A percentile compares a stretch with the other conserved stretches of the same genome.
Conservation (phyloP, 2,113 vertebrate genomes). For the Lichenostomus cassidix region DNA sequence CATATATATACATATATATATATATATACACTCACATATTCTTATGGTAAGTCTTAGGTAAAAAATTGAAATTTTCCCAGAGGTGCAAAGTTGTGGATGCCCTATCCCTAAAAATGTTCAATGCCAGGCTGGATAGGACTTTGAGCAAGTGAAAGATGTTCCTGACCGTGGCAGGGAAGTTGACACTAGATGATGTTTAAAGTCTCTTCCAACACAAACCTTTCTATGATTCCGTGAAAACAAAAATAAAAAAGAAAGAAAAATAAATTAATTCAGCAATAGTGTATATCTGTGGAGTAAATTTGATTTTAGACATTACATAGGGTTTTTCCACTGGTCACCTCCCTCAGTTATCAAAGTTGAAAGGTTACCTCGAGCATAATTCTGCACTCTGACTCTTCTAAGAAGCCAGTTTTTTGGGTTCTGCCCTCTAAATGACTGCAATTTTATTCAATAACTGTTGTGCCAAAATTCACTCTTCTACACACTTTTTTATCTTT, state of each 20-base stretch:
- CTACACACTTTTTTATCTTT: not conserved
- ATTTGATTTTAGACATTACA: not conserved
- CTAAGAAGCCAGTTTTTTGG: not conserved
- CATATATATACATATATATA: not conserved
- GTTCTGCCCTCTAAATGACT: not conserved
- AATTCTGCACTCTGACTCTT: not conserved
- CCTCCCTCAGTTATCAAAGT: not conserved
- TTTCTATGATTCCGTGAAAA: not conserved
- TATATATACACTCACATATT: not conserved
- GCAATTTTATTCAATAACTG: not conserved
- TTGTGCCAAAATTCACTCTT: not conserved
- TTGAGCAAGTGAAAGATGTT: not conserved
- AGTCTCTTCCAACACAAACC: not conserved
- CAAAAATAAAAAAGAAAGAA: accelerated
- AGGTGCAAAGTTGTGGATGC: not conserved
- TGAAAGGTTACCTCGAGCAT: not conserved
- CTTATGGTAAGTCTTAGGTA: not conserved
- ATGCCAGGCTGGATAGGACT: not conserved
- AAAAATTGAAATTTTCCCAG: not conserved
- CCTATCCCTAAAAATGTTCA: not conserved
- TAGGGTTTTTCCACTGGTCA: not conserved
- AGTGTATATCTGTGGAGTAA: not conserved
- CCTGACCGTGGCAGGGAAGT: too few species aligned
- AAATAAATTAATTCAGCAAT: not conserved
- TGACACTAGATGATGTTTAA: not conserved